These are phyloP conservation scores for Pseudachorutes palmiensis DNA, from an alignment of 1,140 invertebrate genomes.

Conservation along the genomic window DNA sequence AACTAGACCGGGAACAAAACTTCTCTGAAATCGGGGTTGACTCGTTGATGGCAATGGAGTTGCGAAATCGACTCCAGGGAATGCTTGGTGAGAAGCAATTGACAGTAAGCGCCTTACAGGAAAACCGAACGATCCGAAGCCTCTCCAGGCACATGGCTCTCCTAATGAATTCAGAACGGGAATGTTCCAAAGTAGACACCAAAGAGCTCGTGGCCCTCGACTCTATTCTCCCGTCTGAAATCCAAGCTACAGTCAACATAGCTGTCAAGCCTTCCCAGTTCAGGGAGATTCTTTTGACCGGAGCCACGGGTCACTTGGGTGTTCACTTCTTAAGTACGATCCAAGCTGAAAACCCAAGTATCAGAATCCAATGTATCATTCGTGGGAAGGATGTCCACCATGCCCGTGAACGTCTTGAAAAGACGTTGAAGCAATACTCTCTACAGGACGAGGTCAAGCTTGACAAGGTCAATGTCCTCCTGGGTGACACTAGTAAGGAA, in stretches of 20 bases:
- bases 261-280: neutral
- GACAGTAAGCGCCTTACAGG: neutral
- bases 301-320: no score
- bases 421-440: no score
- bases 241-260: no score
- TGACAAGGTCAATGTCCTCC: neutral
- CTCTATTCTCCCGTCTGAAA: neutral
- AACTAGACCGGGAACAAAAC: constrained; percentile 17
- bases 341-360: no score
- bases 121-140: neutral
- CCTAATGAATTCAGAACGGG: neutral
- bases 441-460: no score
- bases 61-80: constrained; percentile 17
- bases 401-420: no score
- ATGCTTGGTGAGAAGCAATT: neutral
- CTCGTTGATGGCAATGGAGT: constrained; percentile 20
- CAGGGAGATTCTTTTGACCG: neutral
- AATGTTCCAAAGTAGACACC: neutral
- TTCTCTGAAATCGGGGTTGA: constrained; percentile 24
- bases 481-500: neutral
- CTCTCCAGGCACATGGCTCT: neutral
- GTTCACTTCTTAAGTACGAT: neutral
- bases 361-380: no score
- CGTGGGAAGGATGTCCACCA: no score
- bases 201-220: neutral